phyloP scores from a whole-genome alignment of 2,888 invertebrate species.

The Diplolepis rosae region DNA sequence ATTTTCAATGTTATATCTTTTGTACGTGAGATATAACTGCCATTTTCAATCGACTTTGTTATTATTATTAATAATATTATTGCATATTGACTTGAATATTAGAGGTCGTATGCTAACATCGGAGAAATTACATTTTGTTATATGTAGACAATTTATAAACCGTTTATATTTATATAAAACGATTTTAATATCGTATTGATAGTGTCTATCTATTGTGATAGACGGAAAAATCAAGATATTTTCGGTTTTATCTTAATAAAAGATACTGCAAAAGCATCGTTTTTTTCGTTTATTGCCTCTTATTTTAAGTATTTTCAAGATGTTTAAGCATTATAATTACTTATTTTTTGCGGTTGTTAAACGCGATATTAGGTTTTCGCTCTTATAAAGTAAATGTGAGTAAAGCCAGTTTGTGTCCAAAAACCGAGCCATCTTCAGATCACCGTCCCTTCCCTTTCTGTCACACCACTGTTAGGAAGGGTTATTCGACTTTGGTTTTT shows the following conservation, averaged over 20 bases:
- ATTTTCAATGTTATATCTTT: conserved; percentile 12
- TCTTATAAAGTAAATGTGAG: conserved; percentile 38
- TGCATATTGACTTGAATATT: conserved; percentile 9
- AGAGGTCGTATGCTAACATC: background rate
- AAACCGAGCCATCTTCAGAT: conserved; percentile 70
- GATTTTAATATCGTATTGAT: conserved; percentile 2
- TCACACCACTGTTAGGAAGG: conserved; percentile 53
- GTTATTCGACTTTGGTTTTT: conserved; percentile 25
- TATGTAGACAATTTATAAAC: background rate
- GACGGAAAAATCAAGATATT: background rate
- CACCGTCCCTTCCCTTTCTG: conserved; percentile 69
- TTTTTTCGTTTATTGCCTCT: conserved; percentile 10
- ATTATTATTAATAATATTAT: conserved; percentile 20
- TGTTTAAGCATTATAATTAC: conserved; percentile 34
- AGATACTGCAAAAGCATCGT: conserved; percentile 2
- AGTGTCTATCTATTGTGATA: background rate
- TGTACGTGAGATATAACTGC: background rate
- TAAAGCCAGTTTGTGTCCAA: conserved; percentile 65
- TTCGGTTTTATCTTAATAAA: conserved; percentile 7
- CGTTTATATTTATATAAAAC: conserved; percentile 19
- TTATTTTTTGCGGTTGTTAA: conserved; percentile 35
- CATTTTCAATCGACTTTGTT: conserved; percentile 9
- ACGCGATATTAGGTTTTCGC: conserved; percentile 34
- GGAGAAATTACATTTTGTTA: conserved; percentile 10
- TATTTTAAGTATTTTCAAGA: conserved; percentile 8